These are phyloP conservation scores for Bucco capensis DNA, from an alignment of 2,113 vertebrate species.

Conservation along the genomic window DNA sequence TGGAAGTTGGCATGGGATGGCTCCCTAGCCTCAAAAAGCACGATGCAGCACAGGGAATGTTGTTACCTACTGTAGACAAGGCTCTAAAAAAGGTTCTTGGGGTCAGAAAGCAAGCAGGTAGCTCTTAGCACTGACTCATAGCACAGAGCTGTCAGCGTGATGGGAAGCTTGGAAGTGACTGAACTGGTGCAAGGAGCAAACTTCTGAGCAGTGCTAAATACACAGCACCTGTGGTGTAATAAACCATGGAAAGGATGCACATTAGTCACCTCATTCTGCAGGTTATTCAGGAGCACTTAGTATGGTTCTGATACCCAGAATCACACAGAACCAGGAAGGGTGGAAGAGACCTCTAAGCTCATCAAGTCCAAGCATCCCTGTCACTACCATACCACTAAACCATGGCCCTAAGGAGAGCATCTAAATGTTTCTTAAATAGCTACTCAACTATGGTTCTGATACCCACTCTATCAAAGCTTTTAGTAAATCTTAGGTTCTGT, in stretches of 20 bases:
- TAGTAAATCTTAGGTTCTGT: background rate
- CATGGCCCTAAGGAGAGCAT: no score
- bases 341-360: no score
- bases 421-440: no score
- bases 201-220: background rate
- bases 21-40: background rate
- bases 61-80: no score
- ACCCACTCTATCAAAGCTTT: background rate
- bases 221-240: no score
- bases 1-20: background rate
- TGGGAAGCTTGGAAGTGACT: background rate
- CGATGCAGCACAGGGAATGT: fast-evolving
- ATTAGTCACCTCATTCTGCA: background rate
- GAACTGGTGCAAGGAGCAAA: background rate
- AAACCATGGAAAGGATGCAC: background rate
- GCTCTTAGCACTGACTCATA: background rate
- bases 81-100: background rate
- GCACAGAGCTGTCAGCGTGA: background rate
- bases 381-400: no score
- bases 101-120: background rate
- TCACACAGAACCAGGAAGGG: no score
- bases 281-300: background rate
- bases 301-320: background rate
- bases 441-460: background rate
- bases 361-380: no score